These are phyloP conservation scores for Poecile atricapillus DNA, from an alignment of 2,113 vertebrate genomes.

Conservation along the genomic window DNA sequence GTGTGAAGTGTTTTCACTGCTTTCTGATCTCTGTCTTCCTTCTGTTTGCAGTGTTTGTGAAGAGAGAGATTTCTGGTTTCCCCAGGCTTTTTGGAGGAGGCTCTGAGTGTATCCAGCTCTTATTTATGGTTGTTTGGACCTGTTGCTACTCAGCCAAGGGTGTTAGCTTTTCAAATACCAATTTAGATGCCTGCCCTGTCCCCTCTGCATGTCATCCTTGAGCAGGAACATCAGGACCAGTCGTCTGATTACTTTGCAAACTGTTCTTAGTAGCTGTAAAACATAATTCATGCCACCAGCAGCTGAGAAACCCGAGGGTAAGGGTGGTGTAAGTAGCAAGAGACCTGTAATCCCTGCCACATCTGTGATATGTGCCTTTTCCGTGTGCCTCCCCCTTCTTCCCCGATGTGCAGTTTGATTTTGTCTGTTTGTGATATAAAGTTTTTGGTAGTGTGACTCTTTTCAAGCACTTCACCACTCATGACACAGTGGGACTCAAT, in stretches of 20 bases:
- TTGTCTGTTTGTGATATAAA: not conserved
- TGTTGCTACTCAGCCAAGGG: not conserved
- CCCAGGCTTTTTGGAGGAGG: not conserved
- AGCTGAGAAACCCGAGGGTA: not conserved
- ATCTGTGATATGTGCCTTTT: not conserved
- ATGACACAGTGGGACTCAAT: not conserved
- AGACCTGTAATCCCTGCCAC: not conserved
- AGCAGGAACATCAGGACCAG: not conserved
- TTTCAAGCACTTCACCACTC: not conserved
- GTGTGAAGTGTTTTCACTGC: fast-evolving
- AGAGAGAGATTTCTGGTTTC: not conserved
- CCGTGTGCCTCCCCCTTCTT: not conserved
- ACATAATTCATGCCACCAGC: too few species aligned
- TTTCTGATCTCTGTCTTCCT: not conserved
- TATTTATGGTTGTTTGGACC: not conserved
- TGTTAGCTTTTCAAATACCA: not conserved
- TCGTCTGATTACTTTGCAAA: not conserved
- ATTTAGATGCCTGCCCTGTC: not conserved
- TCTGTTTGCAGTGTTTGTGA: not conserved
- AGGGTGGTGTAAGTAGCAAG: not conserved
- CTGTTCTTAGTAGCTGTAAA: not conserved
- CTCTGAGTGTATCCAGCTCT: not conserved
- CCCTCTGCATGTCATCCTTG: fast-evolving
- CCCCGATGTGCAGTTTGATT: not conserved
- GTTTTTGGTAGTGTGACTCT: not conserved